Evolutionary conservation across 2,113 vertebrate species (phyloP).

Genomic region (Numida meleagris): DNA sequence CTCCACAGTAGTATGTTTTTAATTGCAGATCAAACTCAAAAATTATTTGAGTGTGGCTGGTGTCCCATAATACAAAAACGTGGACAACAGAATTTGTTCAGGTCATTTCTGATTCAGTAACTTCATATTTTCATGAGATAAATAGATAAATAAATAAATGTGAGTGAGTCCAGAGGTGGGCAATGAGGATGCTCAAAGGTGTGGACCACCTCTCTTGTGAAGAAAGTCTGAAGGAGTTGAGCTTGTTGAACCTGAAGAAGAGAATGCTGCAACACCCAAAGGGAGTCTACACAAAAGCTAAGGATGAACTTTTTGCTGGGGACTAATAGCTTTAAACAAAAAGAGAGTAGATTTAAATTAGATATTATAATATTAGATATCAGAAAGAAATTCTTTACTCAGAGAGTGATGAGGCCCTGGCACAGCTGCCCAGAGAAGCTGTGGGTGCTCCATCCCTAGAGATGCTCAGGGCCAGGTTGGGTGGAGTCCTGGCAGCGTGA

Average conservation of each 20-base stretch:
- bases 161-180: not conserved
- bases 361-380: not conserved
- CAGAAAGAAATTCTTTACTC: not conserved
- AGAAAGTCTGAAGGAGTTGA: not conserved
- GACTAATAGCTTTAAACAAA: not conserved
- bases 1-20: not conserved
- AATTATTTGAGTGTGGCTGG: rapidly evolving
- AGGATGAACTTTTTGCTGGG: not conserved
- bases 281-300: not conserved
- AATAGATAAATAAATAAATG: not conserved
- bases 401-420: not conserved
- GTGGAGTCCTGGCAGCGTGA: not conserved
- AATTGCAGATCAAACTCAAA: not conserved
- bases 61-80: not conserved
- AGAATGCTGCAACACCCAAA: not conserved
- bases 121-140: not conserved
- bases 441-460: not conserved
- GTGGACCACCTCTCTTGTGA: not conserved
- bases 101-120: not conserved
- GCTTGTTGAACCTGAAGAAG: not conserved
- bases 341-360: not conserved
- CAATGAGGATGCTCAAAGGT: not conserved
- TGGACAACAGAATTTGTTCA: not conserved
- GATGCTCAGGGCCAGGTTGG: not conserved
- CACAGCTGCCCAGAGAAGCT: not conserved